Conservation (phyloP, 2,797 vertebrate species). For the Tragopan temminckii region DNA sequence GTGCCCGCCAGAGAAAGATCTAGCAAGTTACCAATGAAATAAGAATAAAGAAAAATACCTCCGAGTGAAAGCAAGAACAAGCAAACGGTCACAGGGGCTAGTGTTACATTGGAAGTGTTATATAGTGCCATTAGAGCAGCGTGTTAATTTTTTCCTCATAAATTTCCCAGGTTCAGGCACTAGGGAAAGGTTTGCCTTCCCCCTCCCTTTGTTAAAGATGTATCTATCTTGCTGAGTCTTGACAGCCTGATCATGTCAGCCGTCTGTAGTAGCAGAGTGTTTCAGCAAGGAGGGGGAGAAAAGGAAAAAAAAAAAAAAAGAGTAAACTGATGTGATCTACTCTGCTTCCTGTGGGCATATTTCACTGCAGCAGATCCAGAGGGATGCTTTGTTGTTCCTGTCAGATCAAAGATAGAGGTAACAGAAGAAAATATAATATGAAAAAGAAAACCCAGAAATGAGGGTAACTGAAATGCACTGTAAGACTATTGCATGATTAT, state of each 20-base stretch:
- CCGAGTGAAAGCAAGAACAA: not conserved
- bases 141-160: conserved; percentile 67
- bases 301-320: conserved; percentile 52
- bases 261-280: conserved; percentile 73
- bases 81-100: not conserved
- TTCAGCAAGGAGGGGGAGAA: conserved; percentile 60
- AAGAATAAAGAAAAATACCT: conserved; percentile 34
- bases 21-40: conserved; percentile 37
- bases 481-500: conserved; percentile 44
- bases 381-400: conserved; percentile 75
- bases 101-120: not conserved
- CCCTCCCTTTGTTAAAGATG: conserved; percentile 76
- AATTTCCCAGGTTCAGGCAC: conserved; percentile 56
- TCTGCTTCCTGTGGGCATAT: conserved; percentile 77
- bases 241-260: conserved; percentile 79
- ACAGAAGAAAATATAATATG: conserved; percentile 64
- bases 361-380: conserved; percentile 70
- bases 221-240: conserved; percentile 75
- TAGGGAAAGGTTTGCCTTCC: conserved; percentile 51
- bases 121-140: not conserved
- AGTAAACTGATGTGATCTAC: conserved; percentile 75
- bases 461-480: conserved; percentile 43
- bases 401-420: conserved; percentile 79
- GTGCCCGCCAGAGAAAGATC: conserved; percentile 5
- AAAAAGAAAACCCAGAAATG: conserved; percentile 64